Evolutionary conservation across 2,797 vertebrate species (phyloP).

Genomic region (Podargus strigoides): DNA sequence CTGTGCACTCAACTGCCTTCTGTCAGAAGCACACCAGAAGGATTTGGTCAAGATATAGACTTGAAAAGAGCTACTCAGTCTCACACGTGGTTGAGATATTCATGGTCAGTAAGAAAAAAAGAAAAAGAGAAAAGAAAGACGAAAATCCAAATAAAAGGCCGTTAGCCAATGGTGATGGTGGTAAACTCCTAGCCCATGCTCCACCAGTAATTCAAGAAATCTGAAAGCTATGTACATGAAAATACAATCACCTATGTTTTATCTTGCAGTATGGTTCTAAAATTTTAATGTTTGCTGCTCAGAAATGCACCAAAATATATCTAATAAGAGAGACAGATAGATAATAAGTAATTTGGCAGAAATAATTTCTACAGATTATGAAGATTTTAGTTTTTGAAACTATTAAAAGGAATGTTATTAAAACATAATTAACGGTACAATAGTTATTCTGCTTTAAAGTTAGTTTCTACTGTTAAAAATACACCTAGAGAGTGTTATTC

Average conservation of each 20-base stretch:
- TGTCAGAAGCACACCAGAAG: not conserved
- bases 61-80: not conserved
- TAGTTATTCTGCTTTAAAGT: not conserved
- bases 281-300: not conserved
- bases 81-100: not conserved
- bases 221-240: not conserved
- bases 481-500: conserved; percentile 52
- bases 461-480: conserved; percentile 7
- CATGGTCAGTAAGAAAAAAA: not conserved
- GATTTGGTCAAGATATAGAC: not conserved
- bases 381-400: not conserved
- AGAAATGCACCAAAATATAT: not conserved
- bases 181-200: accelerated
- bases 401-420: not conserved
- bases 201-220: not conserved
- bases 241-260: not conserved
- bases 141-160: not conserved
- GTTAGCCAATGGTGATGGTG: not conserved
- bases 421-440: not conserved
- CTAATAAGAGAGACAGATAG: not conserved
- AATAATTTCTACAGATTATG: not conserved
- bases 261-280: not conserved
- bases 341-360: not conserved
- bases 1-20: not conserved
- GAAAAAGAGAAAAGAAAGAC: not conserved